These are phyloP conservation scores for Dendropsophus ebraccatus DNA, from an alignment of 2,113 vertebrate species.

Conservation along the genomic window DNA sequence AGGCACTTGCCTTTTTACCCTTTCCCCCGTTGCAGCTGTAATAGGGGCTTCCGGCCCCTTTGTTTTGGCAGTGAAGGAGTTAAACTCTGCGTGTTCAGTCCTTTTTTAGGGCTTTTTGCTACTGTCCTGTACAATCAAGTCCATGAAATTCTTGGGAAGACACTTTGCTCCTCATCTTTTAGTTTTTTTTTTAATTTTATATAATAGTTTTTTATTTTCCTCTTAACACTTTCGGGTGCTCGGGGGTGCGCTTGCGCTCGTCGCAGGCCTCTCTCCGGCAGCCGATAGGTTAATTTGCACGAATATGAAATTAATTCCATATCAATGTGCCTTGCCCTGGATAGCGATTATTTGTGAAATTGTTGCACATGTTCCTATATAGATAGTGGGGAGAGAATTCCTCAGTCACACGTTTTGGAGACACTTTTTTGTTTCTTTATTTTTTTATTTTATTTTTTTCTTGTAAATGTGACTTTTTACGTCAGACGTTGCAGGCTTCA, in stretches of 20 bases:
- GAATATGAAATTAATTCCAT: slow-evolving; percentile 88
- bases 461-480: slow-evolving; percentile 82
- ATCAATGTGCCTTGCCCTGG: slow-evolving; percentile 98
- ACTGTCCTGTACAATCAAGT: slow-evolving; percentile 93
- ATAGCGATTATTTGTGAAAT: slow-evolving; percentile 90
- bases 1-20: slow-evolving; percentile 85
- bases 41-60: not conserved
- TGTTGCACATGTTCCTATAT: slow-evolving; percentile 86
- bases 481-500: slow-evolving; percentile 80
- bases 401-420: slow-evolving; percentile 84
- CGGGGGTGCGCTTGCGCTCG: not conserved
- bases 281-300: slow-evolving; percentile 79
- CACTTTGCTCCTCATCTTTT: slow-evolving; percentile 84
- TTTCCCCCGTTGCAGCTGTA: slow-evolving; percentile 2
- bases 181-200: slow-evolving; percentile 72
- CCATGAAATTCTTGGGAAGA: slow-evolving; percentile 86
- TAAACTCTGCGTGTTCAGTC: slow-evolving; percentile 86
- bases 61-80: slow-evolving; percentile 48
- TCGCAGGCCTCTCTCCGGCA: slow-evolving; percentile 1
- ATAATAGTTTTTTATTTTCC: slow-evolving; percentile 58
- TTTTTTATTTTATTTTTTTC: slow-evolving; percentile 62
- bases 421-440: slow-evolving; percentile 69
- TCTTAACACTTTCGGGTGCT: slow-evolving; percentile 16
- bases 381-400: slow-evolving; percentile 74
- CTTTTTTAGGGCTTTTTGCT: slow-evolving; percentile 84